Evolutionary conservation across 2,113 vertebrate species (phyloP), one percentile per base, ranked within the genome.

Genomic region (Patagioenas fasciata): DNA sequence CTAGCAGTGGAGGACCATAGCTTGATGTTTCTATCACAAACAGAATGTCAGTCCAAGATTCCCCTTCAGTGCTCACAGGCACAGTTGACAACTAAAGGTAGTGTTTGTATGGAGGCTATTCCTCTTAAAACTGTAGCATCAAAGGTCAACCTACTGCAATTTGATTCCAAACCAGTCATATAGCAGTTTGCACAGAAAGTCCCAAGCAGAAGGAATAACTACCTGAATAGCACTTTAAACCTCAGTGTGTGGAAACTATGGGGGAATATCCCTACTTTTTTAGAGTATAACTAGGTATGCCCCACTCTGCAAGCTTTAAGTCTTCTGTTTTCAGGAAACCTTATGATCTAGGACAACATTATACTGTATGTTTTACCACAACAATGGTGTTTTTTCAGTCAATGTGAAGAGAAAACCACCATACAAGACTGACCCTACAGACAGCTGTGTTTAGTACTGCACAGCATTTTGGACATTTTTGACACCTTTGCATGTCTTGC

Each of bases 241-340:
- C 16, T 69, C 9, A 23, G 10, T 32, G 21, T 47, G 19, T 47
- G 18, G 36, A 67, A 79, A 47, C 4, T 28, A 47, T 14, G 17
- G 5, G 31, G 11, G 20, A 1, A 26, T 13, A 36, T 9, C 0
- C 0, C 5, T 40, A 13, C 16, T 34, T 29, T 53, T 90, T 89
- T 67, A 34, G 21, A 3, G 5, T 50, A 14, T 36, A 51, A 31
- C 19, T 58, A 40, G 9, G 23, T 77, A 28, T 36, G 19, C 5
- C 6, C 8, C 25, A 31, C 28, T 34, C 48, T 89, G 10, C 28
- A 86, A 65, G 13, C 40, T 14, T 38, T 34, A 24, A 77, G 24
- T 19, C 16, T 20, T 64, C 9, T 18, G 24, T 32, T 95, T 86
- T 38, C 57, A 89, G 50, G 23, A 81, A 91, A 61, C 6, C 15